phyloP scores from a whole-genome alignment of 2,888 invertebrate genomes.

The Diarsia rubi region DNA sequence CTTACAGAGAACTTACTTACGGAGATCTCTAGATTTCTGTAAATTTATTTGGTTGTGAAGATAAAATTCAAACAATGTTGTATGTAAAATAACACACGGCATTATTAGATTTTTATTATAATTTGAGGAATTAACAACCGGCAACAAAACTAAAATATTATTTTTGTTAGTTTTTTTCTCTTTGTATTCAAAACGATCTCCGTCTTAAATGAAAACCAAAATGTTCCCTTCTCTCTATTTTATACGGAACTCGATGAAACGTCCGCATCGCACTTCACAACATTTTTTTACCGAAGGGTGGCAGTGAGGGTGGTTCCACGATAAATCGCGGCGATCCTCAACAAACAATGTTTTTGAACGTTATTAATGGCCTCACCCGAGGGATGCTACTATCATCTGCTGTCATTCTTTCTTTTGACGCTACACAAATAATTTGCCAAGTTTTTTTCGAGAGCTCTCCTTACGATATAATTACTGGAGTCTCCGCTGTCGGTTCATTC shows the following conservation, averaged over 20 bases:
- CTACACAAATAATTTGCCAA: conserved; percentile 75
- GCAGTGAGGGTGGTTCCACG: conserved; percentile 66
- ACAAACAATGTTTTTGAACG: conserved; percentile 88
- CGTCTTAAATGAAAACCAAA: neutral
- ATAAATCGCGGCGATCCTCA: conserved; percentile 85
- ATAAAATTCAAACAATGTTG: conserved; percentile 14
- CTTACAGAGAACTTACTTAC: neutral
- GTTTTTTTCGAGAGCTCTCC: conserved; percentile 66
- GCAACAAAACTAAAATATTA: neutral
- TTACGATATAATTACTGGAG: conserved; percentile 64
- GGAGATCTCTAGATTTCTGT: conserved; percentile 3
- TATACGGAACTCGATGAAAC: conserved; percentile 63
- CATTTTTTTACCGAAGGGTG: conserved; percentile 64
- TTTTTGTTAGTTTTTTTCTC: neutral
- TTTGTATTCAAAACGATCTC: neutral
- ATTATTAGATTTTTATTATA: neutral
- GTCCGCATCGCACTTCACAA: conserved; percentile 46
- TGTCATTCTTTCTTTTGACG: conserved; percentile 83
- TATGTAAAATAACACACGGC: neutral
- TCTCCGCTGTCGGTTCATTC: conserved; percentile 60
- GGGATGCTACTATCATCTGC: conserved; percentile 79
- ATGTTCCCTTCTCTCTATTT: conserved; percentile 36
- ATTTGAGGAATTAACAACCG: neutral
- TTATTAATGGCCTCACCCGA: conserved; percentile 82
- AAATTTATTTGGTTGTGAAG: neutral